A percentile compares a stretch with the other conserved stretches of the same genome.
phyloP scores from a whole-genome alignment of 2,888 invertebrate species.

The Gonocerus acuteangulatus region DNA sequence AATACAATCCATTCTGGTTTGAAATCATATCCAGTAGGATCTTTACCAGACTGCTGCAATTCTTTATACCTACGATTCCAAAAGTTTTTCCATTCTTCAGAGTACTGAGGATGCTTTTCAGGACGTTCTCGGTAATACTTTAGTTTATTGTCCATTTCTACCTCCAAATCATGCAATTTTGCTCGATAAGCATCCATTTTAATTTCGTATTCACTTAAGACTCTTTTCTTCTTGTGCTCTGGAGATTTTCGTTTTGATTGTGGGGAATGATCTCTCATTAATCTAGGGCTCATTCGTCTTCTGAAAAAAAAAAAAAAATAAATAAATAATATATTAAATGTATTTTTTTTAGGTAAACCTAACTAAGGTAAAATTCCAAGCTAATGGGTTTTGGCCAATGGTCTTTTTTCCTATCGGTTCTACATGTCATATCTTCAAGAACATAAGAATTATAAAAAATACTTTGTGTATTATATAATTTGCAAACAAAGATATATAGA shows the following conservation, averaged over 20 bases:
- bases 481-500: neutral
- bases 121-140: constrained; percentile 75
- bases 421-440: too few relatives aligned
- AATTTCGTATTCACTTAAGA: constrained; percentile 36
- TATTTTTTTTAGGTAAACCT: neutral
- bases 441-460: too few relatives aligned
- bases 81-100: constrained; percentile 83
- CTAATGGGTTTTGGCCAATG: too few relatives aligned
- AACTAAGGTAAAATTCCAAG: too few relatives aligned
- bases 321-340: neutral
- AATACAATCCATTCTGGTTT: constrained; percentile 82
- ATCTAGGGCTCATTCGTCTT: neutral
- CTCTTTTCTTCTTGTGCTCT: constrained; percentile 11
- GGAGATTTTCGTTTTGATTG: constrained; percentile 1
- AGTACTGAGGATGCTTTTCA: constrained; percentile 79
- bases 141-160: constrained; percentile 42
- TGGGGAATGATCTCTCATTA: neutral
- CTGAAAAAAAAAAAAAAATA: neutral
- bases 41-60: constrained; percentile 58
- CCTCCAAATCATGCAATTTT: constrained; percentile 46
- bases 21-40: constrained; percentile 72
- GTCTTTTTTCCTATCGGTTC: too few relatives aligned
- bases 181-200: constrained; percentile 53
- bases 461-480: too few relatives aligned
- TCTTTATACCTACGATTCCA: constrained; percentile 79